Percentiles rank a stretch among this genome's conserved stretches.
Evolutionary conservation across 2,888 invertebrate species (phyloP).

Genomic region (Metopia argyrocephala): DNA sequence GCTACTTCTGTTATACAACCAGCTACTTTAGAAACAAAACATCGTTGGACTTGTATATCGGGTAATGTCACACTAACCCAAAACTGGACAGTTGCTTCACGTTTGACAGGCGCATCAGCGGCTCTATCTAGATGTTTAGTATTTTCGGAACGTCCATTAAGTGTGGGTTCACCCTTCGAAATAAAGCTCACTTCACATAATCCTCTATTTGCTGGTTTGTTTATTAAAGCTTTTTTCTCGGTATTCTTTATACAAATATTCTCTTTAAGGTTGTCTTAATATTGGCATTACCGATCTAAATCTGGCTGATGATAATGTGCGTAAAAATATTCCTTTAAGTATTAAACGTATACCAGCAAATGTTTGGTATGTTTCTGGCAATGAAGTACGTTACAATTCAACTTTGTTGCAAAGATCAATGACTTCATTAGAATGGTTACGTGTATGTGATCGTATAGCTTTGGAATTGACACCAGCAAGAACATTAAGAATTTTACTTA

Average conservation of each 20-base stretch:
- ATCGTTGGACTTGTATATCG: conserved; percentile 78
- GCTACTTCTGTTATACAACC: conserved; percentile 81
- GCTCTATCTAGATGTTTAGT: conserved; percentile 77
- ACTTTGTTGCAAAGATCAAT: conserved; percentile 83
- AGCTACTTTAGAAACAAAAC: conserved; percentile 77
- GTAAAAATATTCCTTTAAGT: conserved; percentile 83
- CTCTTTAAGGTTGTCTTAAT: conserved; percentile 82
- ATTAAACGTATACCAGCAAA: conserved; percentile 84
- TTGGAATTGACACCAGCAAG: conserved; percentile 86
- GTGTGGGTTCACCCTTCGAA: conserved; percentile 77
- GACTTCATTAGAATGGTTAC: conserved; percentile 87
- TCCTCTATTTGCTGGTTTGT: conserved; percentile 77
- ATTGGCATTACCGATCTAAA: conserved; percentile 89
- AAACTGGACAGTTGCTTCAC: conserved; percentile 77
- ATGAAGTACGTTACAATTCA: conserved; percentile 85
- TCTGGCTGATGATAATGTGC: conserved; percentile 82
- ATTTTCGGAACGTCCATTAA: conserved; percentile 77
- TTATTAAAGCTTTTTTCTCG: not conserved
- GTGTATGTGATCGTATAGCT: conserved; percentile 88
- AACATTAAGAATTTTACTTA: conserved; percentile 86
- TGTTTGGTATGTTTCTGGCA: conserved; percentile 79
- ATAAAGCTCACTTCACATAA: conserved; percentile 77
- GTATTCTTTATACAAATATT: not conserved
- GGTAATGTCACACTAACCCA: conserved; percentile 77
- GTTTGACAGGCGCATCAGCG: conserved; percentile 74